phyloP scores from a whole-genome alignment of 2,888 invertebrate species.

The Suillia variegata region DNA sequence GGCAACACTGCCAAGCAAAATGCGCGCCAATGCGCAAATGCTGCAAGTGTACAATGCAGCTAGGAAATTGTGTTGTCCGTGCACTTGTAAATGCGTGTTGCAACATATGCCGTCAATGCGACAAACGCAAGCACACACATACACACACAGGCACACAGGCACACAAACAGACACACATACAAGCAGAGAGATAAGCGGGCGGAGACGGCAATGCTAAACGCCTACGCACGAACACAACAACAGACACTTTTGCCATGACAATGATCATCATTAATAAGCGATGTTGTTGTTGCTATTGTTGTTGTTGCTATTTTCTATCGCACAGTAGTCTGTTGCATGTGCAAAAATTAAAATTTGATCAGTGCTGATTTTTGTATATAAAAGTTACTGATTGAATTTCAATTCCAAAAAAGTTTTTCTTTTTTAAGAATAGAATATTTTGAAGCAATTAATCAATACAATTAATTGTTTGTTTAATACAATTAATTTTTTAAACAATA shows the following conservation, averaged over 20 bases:
- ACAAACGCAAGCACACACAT: conserved; percentile 15
- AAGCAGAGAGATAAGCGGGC: conserved; percentile 15
- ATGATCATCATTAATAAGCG: conserved; percentile 48
- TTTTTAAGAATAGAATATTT: no score
- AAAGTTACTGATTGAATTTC: no score
- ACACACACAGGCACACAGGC: conserved; percentile 13
- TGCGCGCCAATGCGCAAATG: background rate
- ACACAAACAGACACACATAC: conserved; percentile 22
- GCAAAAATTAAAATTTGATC: no score
- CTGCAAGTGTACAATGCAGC: background rate
- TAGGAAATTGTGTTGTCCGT: background rate
- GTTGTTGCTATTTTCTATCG: conserved; percentile 20
- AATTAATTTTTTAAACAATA: no score
- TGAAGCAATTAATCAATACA: no score
- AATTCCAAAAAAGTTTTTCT: no score
- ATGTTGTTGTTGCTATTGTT: conserved; percentile 10
- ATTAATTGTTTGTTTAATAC: no score
- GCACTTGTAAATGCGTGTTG: conserved; percentile 54
- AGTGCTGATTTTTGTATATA: no score
- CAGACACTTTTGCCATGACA: conserved; percentile 46
- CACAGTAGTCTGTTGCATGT: conserved; percentile 22
- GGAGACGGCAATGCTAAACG: conserved; percentile 18
- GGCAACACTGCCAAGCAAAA: background rate
- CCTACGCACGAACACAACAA: conserved; percentile 17
- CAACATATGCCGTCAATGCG: conserved; percentile 47